Conservation (phyloP, 2,797 vertebrate genomes). For the Picus viridis region DNA sequence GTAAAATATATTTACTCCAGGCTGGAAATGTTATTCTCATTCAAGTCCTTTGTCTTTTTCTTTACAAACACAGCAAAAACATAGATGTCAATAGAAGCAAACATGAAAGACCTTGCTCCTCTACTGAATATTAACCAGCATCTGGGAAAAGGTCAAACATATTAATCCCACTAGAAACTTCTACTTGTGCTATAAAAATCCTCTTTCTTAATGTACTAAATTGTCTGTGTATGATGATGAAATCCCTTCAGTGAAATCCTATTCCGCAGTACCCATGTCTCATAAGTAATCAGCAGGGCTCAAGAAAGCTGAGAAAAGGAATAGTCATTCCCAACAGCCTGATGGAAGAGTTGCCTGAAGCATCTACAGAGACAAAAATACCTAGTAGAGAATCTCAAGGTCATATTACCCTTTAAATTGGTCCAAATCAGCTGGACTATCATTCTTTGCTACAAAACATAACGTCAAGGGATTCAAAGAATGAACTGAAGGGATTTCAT, state of each 20-base stretch:
- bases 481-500: conserved; percentile 47
- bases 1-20: not conserved
- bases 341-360: not conserved
- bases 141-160: not conserved
- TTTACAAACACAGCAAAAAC: not conserved
- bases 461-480: conserved; percentile 39
- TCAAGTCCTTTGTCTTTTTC: not conserved
- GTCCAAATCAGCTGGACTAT: not conserved
- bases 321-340: not conserved
- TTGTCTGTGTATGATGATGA: not conserved
- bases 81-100: not conserved
- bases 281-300: not conserved
- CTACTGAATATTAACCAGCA: not conserved
- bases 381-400: not conserved
- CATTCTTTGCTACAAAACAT: not conserved
- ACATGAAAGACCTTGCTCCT: not conserved
- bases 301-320: not conserved
- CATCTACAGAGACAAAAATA: not conserved
- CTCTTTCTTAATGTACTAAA: not conserved
- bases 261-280: not conserved
- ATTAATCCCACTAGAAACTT: not conserved
- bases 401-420: not conserved
- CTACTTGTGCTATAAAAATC: not conserved
- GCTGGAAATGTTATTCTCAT: not conserved
- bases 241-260: not conserved